phyloP scores from a whole-genome alignment of 2,113 vertebrate genomes.

The Ciconia boyciana region DNA sequence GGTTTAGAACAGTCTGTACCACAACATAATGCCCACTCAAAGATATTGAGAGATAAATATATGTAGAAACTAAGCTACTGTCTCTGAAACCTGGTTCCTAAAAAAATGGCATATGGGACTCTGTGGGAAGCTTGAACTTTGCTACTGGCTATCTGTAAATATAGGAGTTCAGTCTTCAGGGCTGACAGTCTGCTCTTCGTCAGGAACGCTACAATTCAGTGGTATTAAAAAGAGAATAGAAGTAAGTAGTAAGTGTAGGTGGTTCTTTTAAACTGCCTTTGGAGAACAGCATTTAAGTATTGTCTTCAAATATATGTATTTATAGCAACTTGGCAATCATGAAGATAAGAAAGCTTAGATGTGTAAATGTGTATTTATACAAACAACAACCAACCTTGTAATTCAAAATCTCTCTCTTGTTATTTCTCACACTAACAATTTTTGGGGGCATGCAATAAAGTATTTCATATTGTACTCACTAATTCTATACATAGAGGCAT shows the following conservation, averaged over 20 bases:
- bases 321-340: neutral
- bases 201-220: neutral
- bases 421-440: neutral
- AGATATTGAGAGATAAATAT: neutral
- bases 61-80: neutral
- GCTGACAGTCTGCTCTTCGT: neutral
- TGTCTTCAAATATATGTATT: neutral
- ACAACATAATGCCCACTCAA: neutral
- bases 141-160: conserved; percentile 1
- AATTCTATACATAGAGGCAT: neutral
- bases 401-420: neutral
- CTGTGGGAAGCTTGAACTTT: neutral
- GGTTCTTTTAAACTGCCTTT: conserved; percentile 2
- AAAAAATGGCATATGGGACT: neutral
- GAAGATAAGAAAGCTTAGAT: neutral
- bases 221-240: neutral
- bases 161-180: neutral
- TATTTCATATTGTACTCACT: neutral
- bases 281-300: neutral
- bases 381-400: neutral
- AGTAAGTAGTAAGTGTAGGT: neutral
- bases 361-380: neutral
- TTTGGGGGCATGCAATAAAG: neutral
- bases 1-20: neutral
- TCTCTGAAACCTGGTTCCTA: neutral